These are phyloP conservation scores for Xiphydria camelus DNA, from an alignment of 2,888 invertebrate species.

Conservation along the genomic window DNA sequence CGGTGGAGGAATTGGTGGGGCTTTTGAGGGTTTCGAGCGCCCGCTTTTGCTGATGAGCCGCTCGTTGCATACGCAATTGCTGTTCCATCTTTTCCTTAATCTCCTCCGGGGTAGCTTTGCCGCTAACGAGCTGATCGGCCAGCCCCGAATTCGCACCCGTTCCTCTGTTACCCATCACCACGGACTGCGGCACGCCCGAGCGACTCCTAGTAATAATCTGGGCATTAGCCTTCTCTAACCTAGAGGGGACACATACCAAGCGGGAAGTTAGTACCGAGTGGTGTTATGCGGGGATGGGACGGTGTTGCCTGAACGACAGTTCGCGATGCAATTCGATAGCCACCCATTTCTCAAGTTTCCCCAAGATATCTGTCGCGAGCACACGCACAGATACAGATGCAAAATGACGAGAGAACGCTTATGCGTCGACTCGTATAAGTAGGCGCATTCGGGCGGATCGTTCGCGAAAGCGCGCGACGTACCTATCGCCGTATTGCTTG, in stretches of 20 bases:
- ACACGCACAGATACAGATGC: no score
- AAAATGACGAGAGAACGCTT: no score
- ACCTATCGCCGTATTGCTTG: conserved; percentile 86
- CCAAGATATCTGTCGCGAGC: no score
- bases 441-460: no score
- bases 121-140: conserved; percentile 57
- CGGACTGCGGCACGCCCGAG: conserved; percentile 67
- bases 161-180: conserved; percentile 59
- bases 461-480: conserved; percentile 47
- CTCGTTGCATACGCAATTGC: conserved; percentile 83
- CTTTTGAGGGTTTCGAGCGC: conserved; percentile 63
- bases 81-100: conserved; percentile 91
- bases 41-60: conserved; percentile 87
- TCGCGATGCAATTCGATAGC: no score
- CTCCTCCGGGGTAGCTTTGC: conserved; percentile 71
- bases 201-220: conserved; percentile 81
- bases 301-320: conserved; percentile 12
- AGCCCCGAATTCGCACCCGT: conserved; percentile 26
- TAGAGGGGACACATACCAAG: conserved; percentile 55
- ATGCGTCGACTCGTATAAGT: no score
- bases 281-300: conserved; percentile 44
- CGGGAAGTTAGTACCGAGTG: conserved; percentile 49
- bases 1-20: conserved; percentile 49
- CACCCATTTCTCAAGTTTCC: no score
- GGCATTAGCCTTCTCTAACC: conserved; percentile 71